Evolutionary conservation across 1,140 invertebrate species (phyloP).

Genomic region (Listronotus bonariensis): DNA sequence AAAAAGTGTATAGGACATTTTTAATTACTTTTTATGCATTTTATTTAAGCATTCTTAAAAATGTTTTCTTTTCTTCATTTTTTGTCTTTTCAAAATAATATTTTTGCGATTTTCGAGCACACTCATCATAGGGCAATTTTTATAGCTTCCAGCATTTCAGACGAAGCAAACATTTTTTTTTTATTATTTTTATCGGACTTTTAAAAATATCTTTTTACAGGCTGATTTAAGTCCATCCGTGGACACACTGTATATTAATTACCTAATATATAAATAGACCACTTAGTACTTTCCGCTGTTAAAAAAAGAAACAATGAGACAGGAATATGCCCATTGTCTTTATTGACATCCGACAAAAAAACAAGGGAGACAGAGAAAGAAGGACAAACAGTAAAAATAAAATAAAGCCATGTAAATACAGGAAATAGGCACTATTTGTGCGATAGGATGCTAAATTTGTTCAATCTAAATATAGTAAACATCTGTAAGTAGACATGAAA

Average conservation of each 20-base stretch:
- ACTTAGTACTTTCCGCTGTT: conserved; percentile 1
- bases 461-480: conserved; percentile 37
- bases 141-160: too few species aligned
- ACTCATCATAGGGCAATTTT: too few species aligned
- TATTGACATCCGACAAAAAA: conserved; percentile 32
- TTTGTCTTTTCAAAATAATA: too few species aligned
- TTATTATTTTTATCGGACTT: too few species aligned
- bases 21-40: too few species aligned
- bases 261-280: conserved; percentile 3
- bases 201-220: too few species aligned
- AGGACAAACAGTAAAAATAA: conserved; percentile 13
- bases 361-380: not conserved
- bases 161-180: too few species aligned
- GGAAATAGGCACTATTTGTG: conserved; percentile 35
- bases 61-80: too few species aligned
- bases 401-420: conserved; percentile 24
- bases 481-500: conserved; percentile 33
- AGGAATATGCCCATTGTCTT: conserved; percentile 10
- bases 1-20: too few species aligned
- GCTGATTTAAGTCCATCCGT: too few species aligned
- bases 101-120: too few species aligned
- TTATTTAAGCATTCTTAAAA: too few species aligned
- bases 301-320: conserved; percentile 10
- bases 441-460: conserved; percentile 37
- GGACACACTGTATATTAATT: not conserved